A percentile compares a stretch with the other conserved stretches of the same genome.
Evolutionary conservation across 2,888 invertebrate species (phyloP).

Genomic region (Tipula vernalis): DNA sequence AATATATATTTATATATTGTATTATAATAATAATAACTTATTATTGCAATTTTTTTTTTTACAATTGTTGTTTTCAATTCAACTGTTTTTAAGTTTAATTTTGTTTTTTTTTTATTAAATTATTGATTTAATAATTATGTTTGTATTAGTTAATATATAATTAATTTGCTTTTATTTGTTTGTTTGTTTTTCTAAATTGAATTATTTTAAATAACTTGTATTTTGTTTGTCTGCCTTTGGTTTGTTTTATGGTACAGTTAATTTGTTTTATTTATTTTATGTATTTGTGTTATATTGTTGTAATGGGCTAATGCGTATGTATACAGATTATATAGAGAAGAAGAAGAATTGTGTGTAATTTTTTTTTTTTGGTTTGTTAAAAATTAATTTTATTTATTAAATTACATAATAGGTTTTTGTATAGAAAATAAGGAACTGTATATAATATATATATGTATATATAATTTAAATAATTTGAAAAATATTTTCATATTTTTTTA

Average conservation of each 20-base stretch:
- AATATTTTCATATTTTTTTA: neutral
- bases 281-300: neutral
- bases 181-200: neutral
- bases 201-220: neutral
- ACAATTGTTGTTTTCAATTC: neutral
- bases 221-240: neutral
- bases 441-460: neutral
- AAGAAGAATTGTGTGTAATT: neutral
- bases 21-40: neutral
- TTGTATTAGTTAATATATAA: neutral
- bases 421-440: neutral
- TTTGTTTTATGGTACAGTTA: neutral
- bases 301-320: neutral
- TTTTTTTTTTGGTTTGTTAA: neutral
- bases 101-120: neutral
- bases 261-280: neutral
- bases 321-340: neutral
- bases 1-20: neutral
- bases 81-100: neutral
- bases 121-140: neutral
- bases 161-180: neutral
- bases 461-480: neutral
- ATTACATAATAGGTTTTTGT: neutral
- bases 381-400: neutral
- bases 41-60: neutral